A percentile compares a stretch with the other conserved stretches of the same genome.
phyloP scores from a whole-genome alignment of 2,888 invertebrate genomes.

The Rotaria sp. region DNA sequence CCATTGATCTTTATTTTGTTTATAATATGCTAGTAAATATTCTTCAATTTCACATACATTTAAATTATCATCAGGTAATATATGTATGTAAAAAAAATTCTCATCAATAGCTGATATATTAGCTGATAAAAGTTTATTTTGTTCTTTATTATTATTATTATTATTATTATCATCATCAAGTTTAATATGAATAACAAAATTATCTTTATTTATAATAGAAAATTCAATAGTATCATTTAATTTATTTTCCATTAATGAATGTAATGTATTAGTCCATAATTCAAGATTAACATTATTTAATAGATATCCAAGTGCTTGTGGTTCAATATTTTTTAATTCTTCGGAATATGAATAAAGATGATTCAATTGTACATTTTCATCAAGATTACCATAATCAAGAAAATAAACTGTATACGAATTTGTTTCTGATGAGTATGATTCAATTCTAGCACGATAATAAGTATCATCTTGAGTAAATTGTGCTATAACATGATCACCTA shows the following conservation, averaged over 20 bases:
- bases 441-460: constrained; percentile 4
- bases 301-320: neutral
- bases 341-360: neutral
- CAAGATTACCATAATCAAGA: neutral
- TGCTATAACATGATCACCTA: neutral
- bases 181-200: neutral
- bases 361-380: neutral
- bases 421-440: neutral
- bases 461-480: neutral
- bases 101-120: neutral
- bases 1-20: neutral
- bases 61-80: neutral
- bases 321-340: neutral
- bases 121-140: neutral
- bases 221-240: neutral
- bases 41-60: neutral
- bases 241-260: neutral
- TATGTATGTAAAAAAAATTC: neutral
- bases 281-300: neutral
- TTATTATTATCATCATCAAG: neutral
- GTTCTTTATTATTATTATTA: neutral
- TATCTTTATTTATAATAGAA: neutral
- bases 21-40: neutral
- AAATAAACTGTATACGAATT: constrained; percentile 19
- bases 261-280: neutral